Percentiles rank a stretch among this genome's conserved stretches.
These are phyloP conservation scores for Apus apus DNA, from an alignment of 2,113 vertebrate genomes.

Conservation along the genomic window DNA sequence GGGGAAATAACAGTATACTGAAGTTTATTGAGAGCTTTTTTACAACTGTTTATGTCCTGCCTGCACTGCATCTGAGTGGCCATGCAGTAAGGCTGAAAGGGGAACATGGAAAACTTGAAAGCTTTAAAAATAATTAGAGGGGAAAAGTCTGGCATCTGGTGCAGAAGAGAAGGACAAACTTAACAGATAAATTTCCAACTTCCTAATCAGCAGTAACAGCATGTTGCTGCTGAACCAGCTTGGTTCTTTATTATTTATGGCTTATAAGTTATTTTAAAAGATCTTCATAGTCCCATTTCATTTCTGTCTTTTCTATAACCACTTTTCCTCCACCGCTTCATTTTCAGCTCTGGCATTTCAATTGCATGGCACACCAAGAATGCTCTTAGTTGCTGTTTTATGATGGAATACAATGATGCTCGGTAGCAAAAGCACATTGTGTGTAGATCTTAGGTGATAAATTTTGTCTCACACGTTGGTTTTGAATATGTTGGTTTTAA, in stretches of 20 bases:
- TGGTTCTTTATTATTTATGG: background rate
- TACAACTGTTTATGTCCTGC: background rate
- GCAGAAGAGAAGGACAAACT: background rate
- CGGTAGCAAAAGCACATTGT: background rate
- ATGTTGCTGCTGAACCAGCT: background rate
- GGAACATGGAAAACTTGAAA: background rate
- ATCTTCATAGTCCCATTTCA: background rate
- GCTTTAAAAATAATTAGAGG: background rate
- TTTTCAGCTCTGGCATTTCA: background rate
- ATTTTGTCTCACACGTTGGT: background rate
- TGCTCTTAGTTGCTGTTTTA: background rate
- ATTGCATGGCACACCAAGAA: background rate
- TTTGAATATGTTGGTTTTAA: background rate
- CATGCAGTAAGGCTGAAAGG: background rate
- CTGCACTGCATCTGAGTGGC: rapidly evolving
- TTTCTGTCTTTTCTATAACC: background rate
- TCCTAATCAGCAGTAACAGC: background rate
- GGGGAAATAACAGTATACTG: background rate
- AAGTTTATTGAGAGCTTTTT: background rate
- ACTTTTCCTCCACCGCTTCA: background rate
- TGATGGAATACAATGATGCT: background rate
- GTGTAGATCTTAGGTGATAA: background rate
- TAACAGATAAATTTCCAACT: background rate
- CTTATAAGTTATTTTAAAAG: background rate
- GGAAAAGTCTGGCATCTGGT: background rate